Base-by-base conservation (phyloP, 2,113 vertebrate genomes). In the Atrichornis clamosus region DNA sequence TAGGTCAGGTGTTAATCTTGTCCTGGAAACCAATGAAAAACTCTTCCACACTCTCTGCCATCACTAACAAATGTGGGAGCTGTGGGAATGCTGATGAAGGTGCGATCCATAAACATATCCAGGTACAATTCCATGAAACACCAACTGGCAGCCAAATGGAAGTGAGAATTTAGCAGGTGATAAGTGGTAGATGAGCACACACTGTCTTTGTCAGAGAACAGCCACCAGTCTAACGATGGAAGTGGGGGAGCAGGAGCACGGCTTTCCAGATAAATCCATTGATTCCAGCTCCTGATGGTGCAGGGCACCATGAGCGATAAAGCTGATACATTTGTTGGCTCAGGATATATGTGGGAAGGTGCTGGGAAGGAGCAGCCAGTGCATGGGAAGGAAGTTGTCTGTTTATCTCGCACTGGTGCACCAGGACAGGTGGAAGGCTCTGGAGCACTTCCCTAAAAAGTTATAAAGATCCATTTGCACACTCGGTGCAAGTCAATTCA, bases 161-260 rank as follows among this genome's bases (percentile, higher is more conserved):
- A 37, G 37, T 7, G 41, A 44, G 68, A 33, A 28, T 63, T 91
- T 24, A 70, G 49, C 52, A 67, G 82, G 35, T 70, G 63, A 13
- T 41, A 37, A 55, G 32, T 41, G 47, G 52, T 53, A 89, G 39
- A 55, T 59, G 39, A 63, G 78, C 70, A 39, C 56, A 22, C 2
- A 4, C 30, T 53, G 10, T 14, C 28, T 78, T 37, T 87, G 59
- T 59, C 35, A 1, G 5, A 75, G 55, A 75, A 41, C 65, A 88
- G 70, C 13, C 2, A 0, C 35, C 41, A 41, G 11, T 33, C 21
- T 56, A 65, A 16, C 2, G 0, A 8, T 15, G 22, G 19, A 41
- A 58, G 65, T 41, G 3, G 6, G 8, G 8, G 27, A 11, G 63
- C 47, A 39, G 56, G 53, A 77, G 50, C 35, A 86, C 69, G 37